Percentiles rank a stretch among this genome's conserved stretches.
Evolutionary conservation across 2,113 vertebrate species (phyloP).

Genomic region (Nycticryphes semicollaris): DNA sequence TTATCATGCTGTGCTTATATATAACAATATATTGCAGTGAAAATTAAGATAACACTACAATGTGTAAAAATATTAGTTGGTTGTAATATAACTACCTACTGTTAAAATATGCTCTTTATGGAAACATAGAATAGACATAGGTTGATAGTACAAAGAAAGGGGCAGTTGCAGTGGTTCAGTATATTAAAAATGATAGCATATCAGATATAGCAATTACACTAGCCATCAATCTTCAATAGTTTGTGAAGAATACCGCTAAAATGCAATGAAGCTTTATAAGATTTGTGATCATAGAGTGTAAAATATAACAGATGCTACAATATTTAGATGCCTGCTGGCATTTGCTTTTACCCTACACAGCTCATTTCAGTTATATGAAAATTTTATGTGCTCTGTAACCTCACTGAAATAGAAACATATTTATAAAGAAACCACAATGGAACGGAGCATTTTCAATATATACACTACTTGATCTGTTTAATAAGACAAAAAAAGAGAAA

Average conservation of each 20-base stretch:
- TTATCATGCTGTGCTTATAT: neutral
- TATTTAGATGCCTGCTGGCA: conserved; percentile 88
- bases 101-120: conserved; percentile 19
- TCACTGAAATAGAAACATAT: conserved; percentile 64
- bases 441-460: conserved; percentile 54
- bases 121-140: conserved; percentile 18
- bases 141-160: conserved; percentile 31
- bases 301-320: conserved; percentile 90
- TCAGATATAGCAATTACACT: conserved; percentile 66
- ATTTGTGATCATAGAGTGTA: conserved; percentile 86
- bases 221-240: conserved; percentile 76
- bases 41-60: conserved; percentile 40
- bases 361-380: conserved; percentile 84
- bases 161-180: conserved; percentile 42
- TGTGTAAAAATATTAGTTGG: neutral
- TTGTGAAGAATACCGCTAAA: conserved; percentile 68
- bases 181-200: conserved; percentile 68
- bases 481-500: conserved; percentile 45
- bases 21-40: neutral
- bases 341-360: conserved; percentile 86
- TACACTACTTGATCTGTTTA: conserved; percentile 33
- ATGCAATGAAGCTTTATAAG: conserved; percentile 77
- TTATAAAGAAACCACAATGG: conserved; percentile 63
- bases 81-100: neutral
- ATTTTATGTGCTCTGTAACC: conserved; percentile 74